Evolutionary conservation across 2,113 vertebrate genomes (phyloP), one percentile per base, ranked within the genome.

Genomic region (Casuarius casuarius): DNA sequence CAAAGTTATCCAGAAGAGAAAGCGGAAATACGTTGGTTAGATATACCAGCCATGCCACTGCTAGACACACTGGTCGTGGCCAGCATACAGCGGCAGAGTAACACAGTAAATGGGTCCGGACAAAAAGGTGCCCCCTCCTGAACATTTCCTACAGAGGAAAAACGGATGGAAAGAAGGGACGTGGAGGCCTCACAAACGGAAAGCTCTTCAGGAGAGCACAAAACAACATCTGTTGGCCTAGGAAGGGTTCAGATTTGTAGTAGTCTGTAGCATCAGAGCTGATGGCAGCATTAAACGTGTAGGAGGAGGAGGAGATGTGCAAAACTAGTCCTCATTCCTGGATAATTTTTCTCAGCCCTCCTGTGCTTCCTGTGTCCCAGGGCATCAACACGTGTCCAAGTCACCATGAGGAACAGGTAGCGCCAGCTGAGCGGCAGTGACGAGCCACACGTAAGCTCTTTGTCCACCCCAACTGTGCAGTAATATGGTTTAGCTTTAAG

Each of bases 1-100:
- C 63, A 87, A 92, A 87, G 63, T 80, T 92, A 92, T 61, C 49
- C 68, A 59, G 63, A 89, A 92, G 51, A 95, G 81, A 90, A 92
- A 14, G 65, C 25, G 92, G 59, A 91, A 96, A 84, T 87, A 80
- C 49, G 54, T 73, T 52, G 4, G 49, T 85, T 91, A 91, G 61
- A 73, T 85, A 70, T 79, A 61, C 10, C 35, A 93, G 68, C 8
- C 10, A 7, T 81, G 44, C 61, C 19, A 33, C 1, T 72, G 12
- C 48, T 89, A 73, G 44, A 73, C 49, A 33, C 26, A 76, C 44
- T 21, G 8, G 17, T 54, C 5, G 2, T 54, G 73, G 78, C 28
- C 70, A 89, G 68, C 56, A 75, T 48, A 42, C 22, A 33, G 44
- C 31, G 78, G 80, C 23, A 19, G 25, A 48, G 40, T 31, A 29